phyloP scores from a whole-genome alignment of 2,797 vertebrate species.

The Clarias pachynema region DNA sequence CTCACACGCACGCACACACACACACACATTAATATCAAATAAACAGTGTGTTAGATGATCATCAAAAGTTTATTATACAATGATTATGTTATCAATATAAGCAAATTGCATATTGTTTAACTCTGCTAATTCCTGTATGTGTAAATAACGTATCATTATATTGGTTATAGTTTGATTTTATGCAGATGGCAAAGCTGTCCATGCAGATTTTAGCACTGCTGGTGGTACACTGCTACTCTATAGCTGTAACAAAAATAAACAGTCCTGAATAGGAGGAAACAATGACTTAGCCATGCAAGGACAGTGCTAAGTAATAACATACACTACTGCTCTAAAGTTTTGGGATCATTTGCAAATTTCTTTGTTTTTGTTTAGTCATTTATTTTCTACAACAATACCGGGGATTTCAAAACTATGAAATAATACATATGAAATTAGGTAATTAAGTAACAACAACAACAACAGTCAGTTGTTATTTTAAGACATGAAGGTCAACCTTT shows the following conservation, averaged over 20 bases:
- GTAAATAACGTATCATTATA: not conserved
- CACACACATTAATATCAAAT: not conserved
- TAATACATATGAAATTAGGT: no score
- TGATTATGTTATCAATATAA: constrained; percentile 1
- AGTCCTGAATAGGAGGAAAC: not conserved
- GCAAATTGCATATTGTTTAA: constrained; percentile 10
- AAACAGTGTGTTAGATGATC: not conserved
- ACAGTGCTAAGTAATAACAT: not conserved
- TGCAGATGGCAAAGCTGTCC: not conserved
- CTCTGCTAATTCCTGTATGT: not conserved
- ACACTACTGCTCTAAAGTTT: not conserved
- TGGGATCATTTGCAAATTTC: not conserved
- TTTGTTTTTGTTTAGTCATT: no score
- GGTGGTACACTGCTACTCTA: not conserved
- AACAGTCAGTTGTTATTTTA: no score
- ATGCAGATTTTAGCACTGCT: no score
- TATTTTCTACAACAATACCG: no score
- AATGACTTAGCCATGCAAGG: not conserved
- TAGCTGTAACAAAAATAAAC: not conserved
- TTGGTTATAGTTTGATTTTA: not conserved
- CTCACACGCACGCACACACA: not conserved
- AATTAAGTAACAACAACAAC: no score
- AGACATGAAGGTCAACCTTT: no score
- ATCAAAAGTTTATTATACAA: not conserved
- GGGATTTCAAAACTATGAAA: no score